These are phyloP conservation scores for Gymnobelideus leadbeateri DNA, from an alignment of 2,113 vertebrate species.

Conservation along the genomic window DNA sequence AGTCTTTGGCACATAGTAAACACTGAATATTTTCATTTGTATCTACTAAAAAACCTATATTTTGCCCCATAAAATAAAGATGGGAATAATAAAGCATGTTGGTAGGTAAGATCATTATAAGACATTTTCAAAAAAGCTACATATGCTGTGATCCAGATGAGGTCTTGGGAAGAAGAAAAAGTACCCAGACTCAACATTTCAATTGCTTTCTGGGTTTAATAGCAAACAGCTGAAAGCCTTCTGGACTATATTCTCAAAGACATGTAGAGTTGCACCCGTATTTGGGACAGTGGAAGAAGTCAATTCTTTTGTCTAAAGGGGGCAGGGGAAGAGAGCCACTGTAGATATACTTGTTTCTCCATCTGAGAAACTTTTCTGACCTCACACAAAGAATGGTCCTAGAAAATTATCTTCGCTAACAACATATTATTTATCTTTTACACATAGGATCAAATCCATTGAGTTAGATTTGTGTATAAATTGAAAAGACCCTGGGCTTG, in stretches of 20 bases:
- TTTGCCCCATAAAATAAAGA: conserved; percentile 49
- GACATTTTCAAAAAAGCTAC: conserved; percentile 54
- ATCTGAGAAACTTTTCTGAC: neutral
- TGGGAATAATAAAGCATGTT: conserved; percentile 49
- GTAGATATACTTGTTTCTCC: neutral
- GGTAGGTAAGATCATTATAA: conserved; percentile 42
- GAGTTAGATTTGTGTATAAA: neutral
- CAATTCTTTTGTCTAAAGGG: neutral
- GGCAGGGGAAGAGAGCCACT: neutral
- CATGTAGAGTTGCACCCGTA: neutral
- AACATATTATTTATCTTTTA: conserved; percentile 5
- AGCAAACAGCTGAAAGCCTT: neutral
- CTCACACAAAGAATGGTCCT: neutral
- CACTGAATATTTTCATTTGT: neutral
- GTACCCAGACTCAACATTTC: neutral
- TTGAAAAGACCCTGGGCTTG: neutral
- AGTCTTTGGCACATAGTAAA: neutral
- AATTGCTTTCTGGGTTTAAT: conserved; percentile 44
- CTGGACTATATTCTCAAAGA: neutral
- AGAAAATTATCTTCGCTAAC: conserved; percentile 40
- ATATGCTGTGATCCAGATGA: conserved; percentile 15
- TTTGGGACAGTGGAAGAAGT: neutral
- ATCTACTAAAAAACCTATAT: conserved; percentile 53
- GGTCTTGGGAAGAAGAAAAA: conserved; percentile 25
- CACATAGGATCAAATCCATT: neutral